These are phyloP conservation scores for Allobates femoralis DNA, from an alignment of 2,797 vertebrate species.

Conservation along the genomic window DNA sequence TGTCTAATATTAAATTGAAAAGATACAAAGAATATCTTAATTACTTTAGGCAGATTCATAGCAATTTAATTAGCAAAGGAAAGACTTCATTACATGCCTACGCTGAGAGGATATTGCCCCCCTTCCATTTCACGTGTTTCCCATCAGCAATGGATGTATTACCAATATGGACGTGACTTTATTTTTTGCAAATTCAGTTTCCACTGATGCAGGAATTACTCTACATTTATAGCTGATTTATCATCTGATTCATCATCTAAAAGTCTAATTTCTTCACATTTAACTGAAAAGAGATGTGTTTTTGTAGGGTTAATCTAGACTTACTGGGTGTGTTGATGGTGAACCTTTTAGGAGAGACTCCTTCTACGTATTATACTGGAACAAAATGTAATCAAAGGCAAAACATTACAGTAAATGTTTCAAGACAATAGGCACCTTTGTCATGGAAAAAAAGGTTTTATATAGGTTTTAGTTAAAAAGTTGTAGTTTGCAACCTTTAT, in stretches of 20 bases:
- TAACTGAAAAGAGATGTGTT: no score
- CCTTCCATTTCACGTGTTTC: not conserved
- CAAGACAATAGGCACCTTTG: no score
- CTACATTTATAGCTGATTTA: not conserved
- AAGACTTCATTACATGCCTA: slow-evolving; percentile 38
- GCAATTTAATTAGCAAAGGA: slow-evolving; percentile 45
- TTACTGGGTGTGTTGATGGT: no score
- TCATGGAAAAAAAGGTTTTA: no score
- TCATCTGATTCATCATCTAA: not conserved
- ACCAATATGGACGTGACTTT: not conserved
- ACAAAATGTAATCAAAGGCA: no score
- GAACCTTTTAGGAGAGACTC: no score
- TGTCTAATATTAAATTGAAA: slow-evolving; percentile 30
- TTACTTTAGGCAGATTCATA: slow-evolving; percentile 11
- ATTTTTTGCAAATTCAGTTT: not conserved
- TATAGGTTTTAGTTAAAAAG: no score
- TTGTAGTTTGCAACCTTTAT: no score
- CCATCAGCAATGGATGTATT: not conserved
- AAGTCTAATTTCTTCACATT: not conserved
- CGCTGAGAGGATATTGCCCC: not conserved
- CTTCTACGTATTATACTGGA: no score
- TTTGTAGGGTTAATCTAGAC: no score
- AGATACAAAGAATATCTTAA: slow-evolving; percentile 36
- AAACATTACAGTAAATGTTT: no score
- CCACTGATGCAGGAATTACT: not conserved